phyloP scores from a whole-genome alignment of 2,888 invertebrate species.

The Luffia ferchaultella region DNA sequence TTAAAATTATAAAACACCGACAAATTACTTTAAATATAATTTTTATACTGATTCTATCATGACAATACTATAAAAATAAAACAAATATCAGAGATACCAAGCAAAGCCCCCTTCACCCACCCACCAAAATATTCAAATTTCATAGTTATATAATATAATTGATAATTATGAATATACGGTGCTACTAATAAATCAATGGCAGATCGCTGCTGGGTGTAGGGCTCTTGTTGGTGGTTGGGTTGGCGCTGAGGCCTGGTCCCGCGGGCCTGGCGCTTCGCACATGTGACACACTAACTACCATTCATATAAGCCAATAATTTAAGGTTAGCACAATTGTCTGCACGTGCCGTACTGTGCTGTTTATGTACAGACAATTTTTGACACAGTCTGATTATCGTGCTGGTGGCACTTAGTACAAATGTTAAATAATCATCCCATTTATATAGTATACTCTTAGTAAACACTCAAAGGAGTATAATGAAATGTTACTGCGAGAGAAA shows the following conservation, averaged over 20 bases:
- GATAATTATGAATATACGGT: slow-evolving; percentile 18
- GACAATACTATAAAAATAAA: background rate
- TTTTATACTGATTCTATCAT: no score
- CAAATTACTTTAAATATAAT: no score
- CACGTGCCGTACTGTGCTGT: slow-evolving; percentile 13
- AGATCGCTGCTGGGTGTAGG: slow-evolving; percentile 55
- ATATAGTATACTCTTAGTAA: no score
- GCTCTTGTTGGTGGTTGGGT: slow-evolving; percentile 67
- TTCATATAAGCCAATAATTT: slow-evolving; percentile 13
- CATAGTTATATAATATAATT: slow-evolving; percentile 35
- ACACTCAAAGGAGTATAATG: no score
- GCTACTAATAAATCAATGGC: slow-evolving; percentile 21
- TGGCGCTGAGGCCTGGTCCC: slow-evolving; percentile 61
- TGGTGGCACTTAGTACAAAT: no score
- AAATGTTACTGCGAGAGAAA: no score
- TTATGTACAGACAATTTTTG: background rate
- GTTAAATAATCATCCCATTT: background rate
- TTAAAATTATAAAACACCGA: no score
- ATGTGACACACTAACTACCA: background rate
- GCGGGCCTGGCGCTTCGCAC: slow-evolving; percentile 48
- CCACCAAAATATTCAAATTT: slow-evolving; percentile 48
- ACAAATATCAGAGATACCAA: slow-evolving; percentile 52
- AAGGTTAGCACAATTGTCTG: slow-evolving; percentile 43
- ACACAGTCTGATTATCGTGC: no score
- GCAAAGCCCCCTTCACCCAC: slow-evolving; percentile 68